A percentile compares a stretch with the other conserved stretches of the same genome.
These are phyloP conservation scores for Thymelicus sylvestris DNA, from an alignment of 2,888 invertebrate genomes.

Conservation along the genomic window DNA sequence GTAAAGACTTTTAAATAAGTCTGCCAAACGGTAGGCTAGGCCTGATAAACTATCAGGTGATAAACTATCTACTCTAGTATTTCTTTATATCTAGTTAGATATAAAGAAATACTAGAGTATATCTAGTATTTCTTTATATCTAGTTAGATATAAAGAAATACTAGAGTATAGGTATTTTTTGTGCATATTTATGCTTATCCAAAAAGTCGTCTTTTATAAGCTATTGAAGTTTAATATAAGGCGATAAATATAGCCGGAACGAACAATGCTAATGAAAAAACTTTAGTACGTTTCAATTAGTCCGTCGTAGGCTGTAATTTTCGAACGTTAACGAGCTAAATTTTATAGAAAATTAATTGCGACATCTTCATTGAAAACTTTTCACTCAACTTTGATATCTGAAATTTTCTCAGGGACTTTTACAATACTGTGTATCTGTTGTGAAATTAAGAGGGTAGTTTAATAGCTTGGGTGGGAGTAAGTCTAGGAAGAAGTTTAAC, in stretches of 20 bases:
- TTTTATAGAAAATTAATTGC: constrained; percentile 84
- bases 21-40: too few species aligned
- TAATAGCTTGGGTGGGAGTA: constrained; percentile 17
- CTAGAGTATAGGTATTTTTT: too few species aligned
- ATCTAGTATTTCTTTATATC: too few species aligned
- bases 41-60: too few species aligned
- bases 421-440: constrained; percentile 42
- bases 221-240: constrained; percentile 10
- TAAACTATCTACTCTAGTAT: too few species aligned
- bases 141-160: too few species aligned
- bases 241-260: constrained; percentile 21
- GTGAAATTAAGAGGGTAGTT: constrained; percentile 30
- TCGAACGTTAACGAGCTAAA: constrained; percentile 81
- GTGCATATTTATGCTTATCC: too few species aligned
- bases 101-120: too few species aligned
- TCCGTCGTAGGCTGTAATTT: constrained; percentile 75
- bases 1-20: too few species aligned
- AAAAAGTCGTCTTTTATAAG: not conserved
- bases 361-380: constrained; percentile 82
- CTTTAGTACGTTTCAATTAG: constrained; percentile 78
- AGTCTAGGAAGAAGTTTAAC: constrained; percentile 16
- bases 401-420: constrained; percentile 71
- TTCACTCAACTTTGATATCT: constrained; percentile 73
- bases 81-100: too few species aligned
- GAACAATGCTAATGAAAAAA: constrained; percentile 72